Percentiles rank a stretch among this genome's conserved stretches.
Evolutionary conservation across 2,888 invertebrate species (phyloP).

Genomic region (Tenthredo distinguenda): DNA sequence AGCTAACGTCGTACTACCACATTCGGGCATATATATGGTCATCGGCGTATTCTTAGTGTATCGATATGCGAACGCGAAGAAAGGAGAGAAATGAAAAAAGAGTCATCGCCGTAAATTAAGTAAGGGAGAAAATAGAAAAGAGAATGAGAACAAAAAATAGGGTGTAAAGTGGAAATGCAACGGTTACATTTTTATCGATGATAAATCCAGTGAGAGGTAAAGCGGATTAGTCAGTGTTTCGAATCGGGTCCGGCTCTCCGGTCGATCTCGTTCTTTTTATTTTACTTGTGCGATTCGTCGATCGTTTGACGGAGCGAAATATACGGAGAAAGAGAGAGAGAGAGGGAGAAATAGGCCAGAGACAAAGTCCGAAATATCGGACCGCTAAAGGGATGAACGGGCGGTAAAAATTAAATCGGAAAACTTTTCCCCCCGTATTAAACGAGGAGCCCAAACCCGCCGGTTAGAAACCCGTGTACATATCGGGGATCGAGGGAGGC

Average conservation of each 20-base stretch:
- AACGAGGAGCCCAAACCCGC: background rate
- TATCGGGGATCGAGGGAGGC: background rate
- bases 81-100: background rate
- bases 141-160: too few species aligned
- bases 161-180: too few species aligned
- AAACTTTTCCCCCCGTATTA: conserved; percentile 58
- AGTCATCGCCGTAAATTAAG: too few species aligned
- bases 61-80: background rate
- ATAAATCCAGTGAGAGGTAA: too few species aligned
- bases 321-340: background rate
- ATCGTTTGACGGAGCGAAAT: too few species aligned
- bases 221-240: too few species aligned
- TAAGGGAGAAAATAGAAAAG: too few species aligned
- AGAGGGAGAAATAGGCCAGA: background rate
- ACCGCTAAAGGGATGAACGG: background rate
- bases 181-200: too few species aligned
- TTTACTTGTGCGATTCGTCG: too few species aligned
- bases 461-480: background rate
- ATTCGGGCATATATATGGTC: background rate
- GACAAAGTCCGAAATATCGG: background rate
- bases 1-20: background rate
- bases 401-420: conserved; percentile 67
- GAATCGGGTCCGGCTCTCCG: too few species aligned
- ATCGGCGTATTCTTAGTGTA: background rate
- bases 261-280: too few species aligned